These are phyloP conservation scores for Zootermopsis nevadensis DNA, from an alignment of 2,888 invertebrate species.

Conservation along the genomic window DNA sequence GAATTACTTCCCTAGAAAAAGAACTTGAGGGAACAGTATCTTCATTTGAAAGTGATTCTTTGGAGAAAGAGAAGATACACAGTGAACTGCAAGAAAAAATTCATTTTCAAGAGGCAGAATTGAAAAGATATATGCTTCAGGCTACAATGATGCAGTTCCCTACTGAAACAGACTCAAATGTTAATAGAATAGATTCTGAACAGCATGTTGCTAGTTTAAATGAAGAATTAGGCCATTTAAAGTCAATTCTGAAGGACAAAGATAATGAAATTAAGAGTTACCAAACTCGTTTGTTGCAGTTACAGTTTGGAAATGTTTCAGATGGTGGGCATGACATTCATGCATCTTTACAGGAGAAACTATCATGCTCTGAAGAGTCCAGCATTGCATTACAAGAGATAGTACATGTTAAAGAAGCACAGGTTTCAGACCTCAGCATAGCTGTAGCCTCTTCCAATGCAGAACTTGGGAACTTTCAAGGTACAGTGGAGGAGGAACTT, in stretches of 20 bases:
- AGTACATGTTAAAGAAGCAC: slow-evolving; percentile 39
- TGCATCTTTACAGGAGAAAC: slow-evolving; percentile 15
- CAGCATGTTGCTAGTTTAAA: background rate
- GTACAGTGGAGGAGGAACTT: slow-evolving; percentile 59
- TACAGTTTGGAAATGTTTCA: slow-evolving; percentile 52
- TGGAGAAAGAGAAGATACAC: background rate
- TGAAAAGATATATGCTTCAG: background rate
- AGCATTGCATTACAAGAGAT: background rate
- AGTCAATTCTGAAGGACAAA: slow-evolving; percentile 57
- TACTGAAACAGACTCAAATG: background rate
- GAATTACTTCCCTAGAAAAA: slow-evolving; percentile 13
- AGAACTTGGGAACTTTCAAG: slow-evolving; percentile 58
- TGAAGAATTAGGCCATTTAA: slow-evolving; percentile 40
- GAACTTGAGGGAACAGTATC: slow-evolving; percentile 34
- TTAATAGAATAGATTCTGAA: background rate
- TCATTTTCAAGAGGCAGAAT: background rate
- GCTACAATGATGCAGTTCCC: background rate
- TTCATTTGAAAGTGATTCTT: background rate
- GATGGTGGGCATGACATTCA: background rate
- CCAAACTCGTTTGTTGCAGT: slow-evolving; percentile 58
- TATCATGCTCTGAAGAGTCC: slow-evolving; percentile 23
- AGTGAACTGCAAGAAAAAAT: background rate
- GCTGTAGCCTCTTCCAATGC: slow-evolving; percentile 36
- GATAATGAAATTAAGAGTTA: slow-evolving; percentile 64
- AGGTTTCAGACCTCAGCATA: slow-evolving; percentile 43